phyloP scores from a whole-genome alignment of 2,888 invertebrate species.

The Yponomeuta malinellus region DNA sequence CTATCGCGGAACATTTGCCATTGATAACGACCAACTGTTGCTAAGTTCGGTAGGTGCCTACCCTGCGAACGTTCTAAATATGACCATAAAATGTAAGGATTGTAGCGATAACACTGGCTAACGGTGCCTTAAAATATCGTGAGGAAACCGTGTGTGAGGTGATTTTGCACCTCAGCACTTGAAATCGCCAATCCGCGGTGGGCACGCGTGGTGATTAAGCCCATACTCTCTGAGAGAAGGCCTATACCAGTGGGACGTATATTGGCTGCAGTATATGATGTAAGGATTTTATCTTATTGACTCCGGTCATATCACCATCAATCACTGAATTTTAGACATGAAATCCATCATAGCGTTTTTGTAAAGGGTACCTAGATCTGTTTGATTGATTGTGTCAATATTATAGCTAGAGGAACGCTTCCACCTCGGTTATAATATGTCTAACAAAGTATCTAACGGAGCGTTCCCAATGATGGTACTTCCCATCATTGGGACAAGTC shows the following conservation, averaged over 20 bases:
- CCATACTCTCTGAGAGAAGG: too few relatives aligned
- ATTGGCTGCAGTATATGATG: too few relatives aligned
- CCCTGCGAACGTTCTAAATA: background rate
- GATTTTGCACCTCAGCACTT: too few relatives aligned
- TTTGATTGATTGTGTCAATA: background rate
- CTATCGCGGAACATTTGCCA: background rate
- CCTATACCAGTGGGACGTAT: too few relatives aligned
- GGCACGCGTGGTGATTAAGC: too few relatives aligned
- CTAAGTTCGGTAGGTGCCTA: background rate
- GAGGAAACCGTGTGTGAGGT: too few relatives aligned
- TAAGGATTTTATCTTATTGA: too few relatives aligned
- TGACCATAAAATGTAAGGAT: background rate
- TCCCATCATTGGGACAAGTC: too few relatives aligned
- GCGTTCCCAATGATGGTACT: background rate
- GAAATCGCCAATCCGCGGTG: too few relatives aligned
- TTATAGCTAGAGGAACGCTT: background rate
- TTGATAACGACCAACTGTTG: conserved; percentile 1
- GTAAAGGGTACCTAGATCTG: background rate
- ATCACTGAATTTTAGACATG: background rate
- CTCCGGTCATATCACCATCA: background rate
- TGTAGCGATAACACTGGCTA: too few relatives aligned
- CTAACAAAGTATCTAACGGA: conserved; percentile 1
- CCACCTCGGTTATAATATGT: background rate
- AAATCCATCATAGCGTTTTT: conserved; percentile 1
- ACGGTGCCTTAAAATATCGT: too few relatives aligned